Evolutionary conservation across 2,797 vertebrate species (phyloP), one percentile per base, ranked within the genome.

Genomic region (Babyrousa celebensis): DNA sequence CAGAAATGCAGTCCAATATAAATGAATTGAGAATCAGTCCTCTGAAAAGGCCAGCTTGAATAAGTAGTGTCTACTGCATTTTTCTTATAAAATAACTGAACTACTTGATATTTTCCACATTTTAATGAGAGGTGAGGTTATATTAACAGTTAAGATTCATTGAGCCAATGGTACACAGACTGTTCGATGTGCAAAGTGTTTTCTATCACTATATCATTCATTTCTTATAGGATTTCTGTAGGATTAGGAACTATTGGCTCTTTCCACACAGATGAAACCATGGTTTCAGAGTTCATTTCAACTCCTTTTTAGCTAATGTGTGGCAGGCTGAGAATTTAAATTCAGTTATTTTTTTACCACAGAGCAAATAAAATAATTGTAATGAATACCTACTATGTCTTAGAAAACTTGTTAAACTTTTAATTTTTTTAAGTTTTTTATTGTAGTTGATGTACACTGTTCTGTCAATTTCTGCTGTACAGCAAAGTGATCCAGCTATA

Each of bases 41-140:
- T 48, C 23, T 94, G 36, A 36, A 62, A 88, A 92, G 12, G 16
- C 10, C 54, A 67, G 0, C 20, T 87, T 16, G 36, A 56, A 77
- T 74, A 70, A 15, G 56, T 27, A 12, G 11, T 79, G 15, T 70
- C 60, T 84, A 90, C 12, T 17, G 0, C 0, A 5, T 12, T 86
- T 92, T 91, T 63, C 56, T 32, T 52, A 29, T 82, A 91, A 96
- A 80, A 54, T 63, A 82, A 17, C 7, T 72, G 18, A 48, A 84
- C 1, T 72, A 6, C 11, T 65, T 32, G 7, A 18, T 17, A 14
- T 1, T 79, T 87, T 56, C 3, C 54, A 48, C 1, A 43, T 21
- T 78, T 25, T 27, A 85, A 54, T 36, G 8, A 86, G 15, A 1
- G 0, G 4, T n/a, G n/a, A 12, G 1, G 5, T 58, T 74, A 58